Conservation (phyloP, 2,113 vertebrate genomes). For the Myiagra hebetior region DNA sequence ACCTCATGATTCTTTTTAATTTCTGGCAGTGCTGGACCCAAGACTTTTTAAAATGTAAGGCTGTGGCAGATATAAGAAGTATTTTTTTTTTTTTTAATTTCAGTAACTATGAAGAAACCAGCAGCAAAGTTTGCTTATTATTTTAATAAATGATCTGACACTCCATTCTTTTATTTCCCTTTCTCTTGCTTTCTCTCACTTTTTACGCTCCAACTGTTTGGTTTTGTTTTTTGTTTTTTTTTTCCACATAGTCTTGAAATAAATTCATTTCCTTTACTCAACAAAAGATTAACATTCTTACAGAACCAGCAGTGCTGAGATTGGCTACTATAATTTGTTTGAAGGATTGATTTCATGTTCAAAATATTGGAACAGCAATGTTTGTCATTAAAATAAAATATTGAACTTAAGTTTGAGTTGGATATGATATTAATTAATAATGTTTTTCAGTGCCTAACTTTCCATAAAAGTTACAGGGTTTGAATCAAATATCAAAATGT, state of each 20-base stretch:
- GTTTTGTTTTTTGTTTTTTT: not conserved
- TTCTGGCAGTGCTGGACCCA: not conserved
- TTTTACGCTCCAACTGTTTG: not conserved
- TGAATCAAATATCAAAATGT: constrained; percentile 4
- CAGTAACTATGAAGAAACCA: not conserved
- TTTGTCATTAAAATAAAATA: constrained; percentile 20
- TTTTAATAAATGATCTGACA: constrained; percentile 4
- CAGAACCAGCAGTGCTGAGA: not conserved
- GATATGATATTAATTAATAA: constrained; percentile 19
- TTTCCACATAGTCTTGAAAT: not conserved
- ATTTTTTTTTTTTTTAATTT: not conserved
- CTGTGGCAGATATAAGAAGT: not conserved
- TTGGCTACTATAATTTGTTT: constrained; percentile 3
- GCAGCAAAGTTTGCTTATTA: not conserved
- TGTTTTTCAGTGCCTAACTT: not conserved
- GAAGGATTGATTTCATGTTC: constrained; percentile 22
- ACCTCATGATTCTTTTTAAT: not conserved
- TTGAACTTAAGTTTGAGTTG: not conserved
- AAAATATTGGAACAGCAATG: not conserved
- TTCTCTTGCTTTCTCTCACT: not conserved
- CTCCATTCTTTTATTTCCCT: not conserved
- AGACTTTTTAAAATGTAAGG: not conserved
- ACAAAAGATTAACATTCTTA: not conserved
- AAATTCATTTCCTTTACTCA: not conserved
- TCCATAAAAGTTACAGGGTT: not conserved